Evolutionary conservation across 1,140 invertebrate genomes (phyloP).

Genomic region (Plectus sambesii): DNA sequence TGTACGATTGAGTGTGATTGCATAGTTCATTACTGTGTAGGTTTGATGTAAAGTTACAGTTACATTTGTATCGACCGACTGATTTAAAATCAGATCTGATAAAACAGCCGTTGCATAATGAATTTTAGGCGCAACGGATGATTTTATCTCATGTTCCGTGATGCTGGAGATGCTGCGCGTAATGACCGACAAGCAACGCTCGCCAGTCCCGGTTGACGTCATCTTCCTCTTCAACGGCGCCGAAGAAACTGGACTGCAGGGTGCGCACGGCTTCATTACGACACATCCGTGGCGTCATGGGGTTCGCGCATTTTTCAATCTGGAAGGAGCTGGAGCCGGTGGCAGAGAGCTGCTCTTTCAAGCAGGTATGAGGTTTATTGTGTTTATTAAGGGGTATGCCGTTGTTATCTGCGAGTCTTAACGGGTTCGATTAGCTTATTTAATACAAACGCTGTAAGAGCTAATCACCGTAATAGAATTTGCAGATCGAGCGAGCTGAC

Average conservation of each 20-base stretch:
- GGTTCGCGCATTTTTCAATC: constrained; percentile 71
- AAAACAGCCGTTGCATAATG: no score
- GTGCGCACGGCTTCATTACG: constrained; percentile 82
- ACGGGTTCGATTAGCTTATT: no score
- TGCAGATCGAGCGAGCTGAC: no score
- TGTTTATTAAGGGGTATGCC: no score
- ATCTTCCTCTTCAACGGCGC: constrained; percentile 71
- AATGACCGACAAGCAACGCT: constrained; percentile 53
- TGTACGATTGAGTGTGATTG: no score
- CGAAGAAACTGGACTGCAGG: constrained; percentile 50
- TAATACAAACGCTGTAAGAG: no score
- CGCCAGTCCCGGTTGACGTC: constrained; percentile 58
- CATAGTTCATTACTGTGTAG: no score
- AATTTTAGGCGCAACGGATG: constrained; percentile 22
- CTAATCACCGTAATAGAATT: no score
- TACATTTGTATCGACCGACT: neutral
- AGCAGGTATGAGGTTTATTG: no score
- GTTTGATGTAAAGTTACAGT: no score
- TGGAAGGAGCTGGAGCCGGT: constrained; percentile 75
- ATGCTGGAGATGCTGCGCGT: constrained; percentile 74
- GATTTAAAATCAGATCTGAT: constrained; percentile 3
- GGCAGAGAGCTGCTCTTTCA: constrained; percentile 84
- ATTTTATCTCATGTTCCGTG: constrained; percentile 59
- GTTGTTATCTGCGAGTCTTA: no score
- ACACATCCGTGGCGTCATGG: constrained; percentile 73